These are phyloP conservation scores for Chromobotia macracanthus DNA, from an alignment of 2,797 vertebrate genomes.

Conservation along the genomic window DNA sequence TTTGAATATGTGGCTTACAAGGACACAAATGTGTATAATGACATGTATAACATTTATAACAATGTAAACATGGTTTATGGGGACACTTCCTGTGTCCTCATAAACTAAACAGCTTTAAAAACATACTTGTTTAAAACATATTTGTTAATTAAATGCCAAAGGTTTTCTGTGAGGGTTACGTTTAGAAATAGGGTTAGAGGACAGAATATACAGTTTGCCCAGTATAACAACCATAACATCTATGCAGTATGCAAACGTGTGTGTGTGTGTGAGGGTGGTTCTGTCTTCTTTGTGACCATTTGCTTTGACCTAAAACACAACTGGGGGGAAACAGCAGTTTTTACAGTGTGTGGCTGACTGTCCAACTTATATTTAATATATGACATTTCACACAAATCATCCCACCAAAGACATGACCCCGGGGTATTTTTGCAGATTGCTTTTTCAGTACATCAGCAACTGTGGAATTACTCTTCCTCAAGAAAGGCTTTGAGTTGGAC, in stretches of 20 bases:
- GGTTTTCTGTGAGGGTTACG: too few species aligned
- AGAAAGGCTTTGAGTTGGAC: conserved; percentile 81
- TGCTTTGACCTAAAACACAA: conserved; percentile 77
- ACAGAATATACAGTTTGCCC: too few species aligned
- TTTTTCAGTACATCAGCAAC: conserved; percentile 88
- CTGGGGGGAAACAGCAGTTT: conserved; percentile 78
- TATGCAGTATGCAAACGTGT: background rate
- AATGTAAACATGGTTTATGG: too few species aligned
- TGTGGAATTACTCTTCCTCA: conserved; percentile 85
- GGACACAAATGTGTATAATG: too few species aligned
- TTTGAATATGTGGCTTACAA: too few species aligned
- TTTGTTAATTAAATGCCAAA: too few species aligned
- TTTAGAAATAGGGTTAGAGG: too few species aligned
- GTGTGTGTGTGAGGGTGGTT: conserved; percentile 47
- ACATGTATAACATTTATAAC: too few species aligned
- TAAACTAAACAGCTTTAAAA: too few species aligned
- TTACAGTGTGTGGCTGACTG: conserved; percentile 84
- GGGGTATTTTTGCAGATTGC: conserved; percentile 86
- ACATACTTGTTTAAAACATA: too few species aligned
- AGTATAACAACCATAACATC: too few species aligned
- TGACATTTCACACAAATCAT: conserved; percentile 90
- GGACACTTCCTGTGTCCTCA: too few species aligned
- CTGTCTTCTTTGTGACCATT: conserved; percentile 78
- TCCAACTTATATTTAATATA: conserved; percentile 90
- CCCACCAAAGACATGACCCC: conserved; percentile 85